A percentile compares a stretch with the other conserved stretches of the same genome.
phyloP scores from a whole-genome alignment of 92 coral and sea anemone species.

The Zoanthus sansibaricus region DNA sequence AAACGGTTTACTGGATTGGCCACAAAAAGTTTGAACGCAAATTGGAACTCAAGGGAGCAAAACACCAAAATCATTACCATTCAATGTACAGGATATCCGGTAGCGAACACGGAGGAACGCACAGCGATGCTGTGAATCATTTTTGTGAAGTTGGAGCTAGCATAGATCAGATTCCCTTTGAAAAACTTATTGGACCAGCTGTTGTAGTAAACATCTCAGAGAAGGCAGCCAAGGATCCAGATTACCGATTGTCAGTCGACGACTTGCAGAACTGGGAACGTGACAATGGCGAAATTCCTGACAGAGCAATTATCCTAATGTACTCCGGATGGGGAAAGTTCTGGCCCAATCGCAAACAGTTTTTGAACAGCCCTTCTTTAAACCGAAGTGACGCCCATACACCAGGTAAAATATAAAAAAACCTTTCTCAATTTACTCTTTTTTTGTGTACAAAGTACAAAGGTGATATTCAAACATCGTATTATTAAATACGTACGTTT shows the following conservation, averaged over 20 bases:
- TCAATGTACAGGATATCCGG: background rate
- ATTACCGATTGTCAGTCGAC: constrained; percentile 12
- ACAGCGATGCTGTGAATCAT: constrained; percentile 43
- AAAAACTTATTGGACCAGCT: constrained; percentile 43
- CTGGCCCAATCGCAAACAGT: constrained; percentile 38
- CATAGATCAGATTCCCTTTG: constrained; percentile 19
- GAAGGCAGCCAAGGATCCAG: constrained; percentile 36
- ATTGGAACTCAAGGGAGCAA: background rate
- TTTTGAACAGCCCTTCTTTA: background rate
- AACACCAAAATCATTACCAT: background rate
- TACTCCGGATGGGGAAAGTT: constrained; percentile 41
- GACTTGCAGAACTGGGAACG: constrained; percentile 43
- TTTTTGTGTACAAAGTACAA: too few relatives aligned
- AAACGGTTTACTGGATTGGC: constrained; percentile 25
- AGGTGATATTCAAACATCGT: too few relatives aligned
- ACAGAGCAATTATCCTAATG: constrained; percentile 16
- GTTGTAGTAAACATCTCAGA: constrained; percentile 45
- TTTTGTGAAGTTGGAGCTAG: constrained; percentile 19
- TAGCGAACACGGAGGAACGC: constrained; percentile 41
- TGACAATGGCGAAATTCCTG: constrained; percentile 33
- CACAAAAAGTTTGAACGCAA: constrained; percentile 21
- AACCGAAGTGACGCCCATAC: background rate
- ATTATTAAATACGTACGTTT: too few relatives aligned
- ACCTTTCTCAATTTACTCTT: too few relatives aligned
- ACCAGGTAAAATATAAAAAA: too few relatives aligned